phyloP scores from a whole-genome alignment of 2,797 vertebrate genomes.

The Gymnodraco acuticeps region DNA sequence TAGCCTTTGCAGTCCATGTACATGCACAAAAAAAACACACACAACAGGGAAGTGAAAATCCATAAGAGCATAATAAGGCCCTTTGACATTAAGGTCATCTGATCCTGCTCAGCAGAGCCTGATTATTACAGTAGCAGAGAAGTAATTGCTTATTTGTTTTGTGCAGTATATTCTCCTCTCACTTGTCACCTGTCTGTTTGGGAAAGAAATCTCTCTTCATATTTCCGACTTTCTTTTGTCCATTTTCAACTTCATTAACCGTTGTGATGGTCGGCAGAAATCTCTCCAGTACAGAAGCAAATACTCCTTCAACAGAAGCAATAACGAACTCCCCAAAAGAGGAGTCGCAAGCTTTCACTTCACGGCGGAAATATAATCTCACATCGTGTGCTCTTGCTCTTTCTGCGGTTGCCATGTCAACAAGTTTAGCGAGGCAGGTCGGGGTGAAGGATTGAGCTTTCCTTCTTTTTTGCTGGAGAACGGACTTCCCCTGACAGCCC shows the following conservation, averaged over 20 bases:
- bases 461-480: slow-evolving; percentile 2
- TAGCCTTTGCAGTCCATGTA: no score
- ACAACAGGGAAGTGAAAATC: no score
- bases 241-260: not conserved
- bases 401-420: slow-evolving; percentile 55
- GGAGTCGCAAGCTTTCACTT: not conserved
- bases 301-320: not conserved
- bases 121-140: not conserved
- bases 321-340: slow-evolving; percentile 18
- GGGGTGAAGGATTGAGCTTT: slow-evolving; percentile 20
- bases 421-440: slow-evolving; percentile 36
- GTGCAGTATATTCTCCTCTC: not conserved
- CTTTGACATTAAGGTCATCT: not conserved
- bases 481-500: slow-evolving; percentile 10
- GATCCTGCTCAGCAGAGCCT: not conserved
- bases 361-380: slow-evolving; percentile 8
- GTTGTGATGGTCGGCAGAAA: not conserved
- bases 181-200: not conserved
- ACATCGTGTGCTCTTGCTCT: slow-evolving; percentile 23
- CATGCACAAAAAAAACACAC: no score
- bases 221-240: not conserved
- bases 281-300: not conserved
- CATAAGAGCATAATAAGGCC: no score
- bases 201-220: not conserved
- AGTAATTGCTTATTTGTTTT: not conserved